phyloP scores from a whole-genome alignment of 2,797 vertebrate species.

The Dicrostonyx torquatus region DNA sequence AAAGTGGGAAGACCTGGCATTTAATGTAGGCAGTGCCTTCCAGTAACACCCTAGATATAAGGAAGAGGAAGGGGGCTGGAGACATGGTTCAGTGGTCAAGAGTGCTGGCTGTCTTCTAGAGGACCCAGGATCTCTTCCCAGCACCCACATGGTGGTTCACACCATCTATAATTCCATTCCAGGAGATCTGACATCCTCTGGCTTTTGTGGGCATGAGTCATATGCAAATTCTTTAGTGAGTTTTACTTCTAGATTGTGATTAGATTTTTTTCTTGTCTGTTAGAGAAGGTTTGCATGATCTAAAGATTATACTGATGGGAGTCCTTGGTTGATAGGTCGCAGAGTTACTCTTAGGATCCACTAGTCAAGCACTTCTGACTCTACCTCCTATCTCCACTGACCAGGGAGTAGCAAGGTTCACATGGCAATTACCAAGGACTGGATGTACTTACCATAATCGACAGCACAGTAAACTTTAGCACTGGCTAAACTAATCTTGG shows the following conservation, averaged over 20 bases:
- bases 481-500: not conserved
- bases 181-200: not conserved
- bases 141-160: not conserved
- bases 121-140: not conserved
- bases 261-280: not conserved
- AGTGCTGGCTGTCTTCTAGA: not conserved
- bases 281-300: not conserved
- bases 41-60: not conserved
- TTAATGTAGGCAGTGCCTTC: not conserved
- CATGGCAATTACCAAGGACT: not conserved
- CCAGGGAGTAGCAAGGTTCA: not conserved
- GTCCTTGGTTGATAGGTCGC: not conserved
- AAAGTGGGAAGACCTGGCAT: not conserved
- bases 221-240: not conserved
- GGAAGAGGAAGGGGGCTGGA: not conserved
- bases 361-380: no score
- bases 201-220: not conserved
- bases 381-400: not conserved
- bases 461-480: not conserved
- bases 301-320: not conserved
- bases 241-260: not conserved
- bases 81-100: not conserved
- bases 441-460: no score
- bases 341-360: not conserved
- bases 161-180: not conserved